Conservation (phyloP, 2,797 vertebrate genomes). For the Botia almorhae region DNA sequence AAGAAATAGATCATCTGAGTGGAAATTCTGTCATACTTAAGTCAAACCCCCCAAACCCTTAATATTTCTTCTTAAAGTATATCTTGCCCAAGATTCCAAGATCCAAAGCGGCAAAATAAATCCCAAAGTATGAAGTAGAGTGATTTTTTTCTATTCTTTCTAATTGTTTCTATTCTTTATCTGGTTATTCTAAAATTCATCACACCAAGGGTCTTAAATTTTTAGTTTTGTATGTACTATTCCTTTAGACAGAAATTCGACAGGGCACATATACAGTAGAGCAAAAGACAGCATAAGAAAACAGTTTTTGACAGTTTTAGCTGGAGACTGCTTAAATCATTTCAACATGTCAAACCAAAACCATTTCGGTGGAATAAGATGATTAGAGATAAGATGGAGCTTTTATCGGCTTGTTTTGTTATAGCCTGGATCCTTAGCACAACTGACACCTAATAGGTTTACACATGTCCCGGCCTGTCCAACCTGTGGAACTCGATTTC, state of each 20-base stretch:
- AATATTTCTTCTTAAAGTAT: background rate
- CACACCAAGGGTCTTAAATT: no score
- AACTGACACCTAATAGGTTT: slow-evolving; percentile 25
- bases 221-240: background rate
- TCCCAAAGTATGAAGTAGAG: no score
- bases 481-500: slow-evolving; percentile 16
- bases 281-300: background rate
- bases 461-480: slow-evolving; percentile 11
- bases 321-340: background rate
- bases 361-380: slow-evolving; percentile 1
- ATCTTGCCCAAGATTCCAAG: no score
- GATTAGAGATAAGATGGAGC: background rate
- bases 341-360: background rate
- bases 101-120: no score
- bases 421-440: background rate
- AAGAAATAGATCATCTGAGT: background rate
- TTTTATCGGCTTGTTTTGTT: slow-evolving; percentile 31
- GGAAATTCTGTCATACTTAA: background rate
- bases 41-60: background rate
- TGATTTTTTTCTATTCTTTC: no score
- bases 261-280: background rate
- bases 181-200: no score
- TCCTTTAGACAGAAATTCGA: background rate
- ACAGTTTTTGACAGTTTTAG: background rate
- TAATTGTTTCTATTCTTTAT: no score